Conservation (phyloP, 2,888 invertebrate species). For the Ceratothoa steindachneri region DNA sequence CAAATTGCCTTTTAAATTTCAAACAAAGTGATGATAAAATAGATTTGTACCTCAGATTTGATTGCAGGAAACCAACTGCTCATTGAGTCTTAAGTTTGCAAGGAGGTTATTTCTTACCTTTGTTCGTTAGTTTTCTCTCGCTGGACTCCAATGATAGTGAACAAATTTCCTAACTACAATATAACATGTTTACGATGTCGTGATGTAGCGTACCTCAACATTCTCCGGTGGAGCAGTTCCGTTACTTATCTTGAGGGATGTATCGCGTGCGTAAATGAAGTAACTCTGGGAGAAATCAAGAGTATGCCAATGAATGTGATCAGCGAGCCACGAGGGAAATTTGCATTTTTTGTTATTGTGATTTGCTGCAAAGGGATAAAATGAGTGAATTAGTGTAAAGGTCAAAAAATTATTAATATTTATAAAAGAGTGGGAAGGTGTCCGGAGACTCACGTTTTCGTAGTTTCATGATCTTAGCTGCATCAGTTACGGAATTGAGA, state of each 20-base stretch:
- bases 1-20: too few species aligned
- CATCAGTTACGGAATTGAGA: conserved; percentile 81
- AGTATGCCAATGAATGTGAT: conserved; percentile 75
- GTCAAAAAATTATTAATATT: too few species aligned
- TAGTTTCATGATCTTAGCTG: conserved; percentile 73
- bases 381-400: neutral
- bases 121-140: too few species aligned
- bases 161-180: too few species aligned
- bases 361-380: conserved; percentile 59
- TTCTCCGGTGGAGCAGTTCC: conserved; percentile 35
- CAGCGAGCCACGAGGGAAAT: conserved; percentile 73
- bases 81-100: too few species aligned
- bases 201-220: conserved; percentile 36
- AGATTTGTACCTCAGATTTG: too few species aligned
- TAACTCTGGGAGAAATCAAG: conserved; percentile 69
- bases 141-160: too few species aligned
- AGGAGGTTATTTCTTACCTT: too few species aligned
- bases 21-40: too few species aligned
- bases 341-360: conserved; percentile 71
- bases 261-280: conserved; percentile 63
- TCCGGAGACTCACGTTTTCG: neutral
- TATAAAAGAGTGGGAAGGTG: too few species aligned
- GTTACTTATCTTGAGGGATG: conserved; percentile 66
- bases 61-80: too few species aligned
- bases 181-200: too few species aligned